Conservation (phyloP, 2,888 invertebrate species). For the Polia nebulosa region DNA sequence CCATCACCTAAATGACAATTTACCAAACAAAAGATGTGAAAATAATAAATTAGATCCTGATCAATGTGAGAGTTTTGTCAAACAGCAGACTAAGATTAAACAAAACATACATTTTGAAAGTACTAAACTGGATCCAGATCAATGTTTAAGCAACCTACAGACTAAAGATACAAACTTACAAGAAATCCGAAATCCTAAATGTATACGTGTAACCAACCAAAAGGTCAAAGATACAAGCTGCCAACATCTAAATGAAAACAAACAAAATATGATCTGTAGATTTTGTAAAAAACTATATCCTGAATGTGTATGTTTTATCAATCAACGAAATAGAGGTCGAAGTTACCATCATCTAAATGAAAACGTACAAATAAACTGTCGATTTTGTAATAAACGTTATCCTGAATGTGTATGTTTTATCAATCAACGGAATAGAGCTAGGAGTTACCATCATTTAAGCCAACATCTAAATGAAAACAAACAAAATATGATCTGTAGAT, state of each 20-base stretch:
- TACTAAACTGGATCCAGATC: background rate
- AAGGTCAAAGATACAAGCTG: background rate
- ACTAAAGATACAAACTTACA: background rate
- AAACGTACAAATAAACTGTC: background rate
- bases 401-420: background rate
- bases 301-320: background rate
- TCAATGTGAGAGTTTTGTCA: too few species aligned
- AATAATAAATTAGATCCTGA: background rate
- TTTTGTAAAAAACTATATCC: background rate
- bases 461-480: background rate
- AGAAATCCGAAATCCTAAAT: background rate
- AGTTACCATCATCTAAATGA: background rate
- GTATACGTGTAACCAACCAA: background rate
- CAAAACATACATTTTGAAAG: background rate
- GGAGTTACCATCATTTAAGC: background rate
- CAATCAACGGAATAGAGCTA: background rate
- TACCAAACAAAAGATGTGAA: background rate
- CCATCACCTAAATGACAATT: background rate
- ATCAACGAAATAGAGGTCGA: background rate
- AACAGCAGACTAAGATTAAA: background rate
- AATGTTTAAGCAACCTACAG: background rate
- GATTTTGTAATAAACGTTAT: background rate
- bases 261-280: background rate
- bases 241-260: background rate
- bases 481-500: background rate